Evolutionary conservation across 1,140 invertebrate genomes (phyloP).

Genomic region (Tribolium madens): DNA sequence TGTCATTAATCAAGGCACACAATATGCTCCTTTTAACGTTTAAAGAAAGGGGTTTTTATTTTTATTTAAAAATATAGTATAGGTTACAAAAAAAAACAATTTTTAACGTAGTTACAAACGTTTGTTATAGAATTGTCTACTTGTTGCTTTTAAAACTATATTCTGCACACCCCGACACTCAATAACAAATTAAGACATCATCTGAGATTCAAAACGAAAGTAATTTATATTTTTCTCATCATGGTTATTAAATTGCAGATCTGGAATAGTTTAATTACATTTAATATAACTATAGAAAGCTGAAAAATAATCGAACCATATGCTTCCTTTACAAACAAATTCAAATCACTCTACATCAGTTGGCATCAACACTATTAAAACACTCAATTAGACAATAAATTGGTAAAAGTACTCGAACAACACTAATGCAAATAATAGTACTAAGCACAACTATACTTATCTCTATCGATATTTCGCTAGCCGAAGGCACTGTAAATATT

Average conservation of each 20-base stretch:
- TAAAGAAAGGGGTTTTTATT: too few species aligned
- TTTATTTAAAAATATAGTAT: too few species aligned
- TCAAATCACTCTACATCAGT: background rate
- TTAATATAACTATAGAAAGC: slow-evolving; percentile 12
- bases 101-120: too few species aligned
- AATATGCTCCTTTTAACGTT: too few species aligned
- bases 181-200: too few species aligned
- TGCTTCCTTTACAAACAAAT: slow-evolving; percentile 22
- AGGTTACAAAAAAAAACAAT: too few species aligned
- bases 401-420: background rate
- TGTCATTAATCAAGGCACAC: too few species aligned
- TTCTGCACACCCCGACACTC: too few species aligned
- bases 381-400: background rate
- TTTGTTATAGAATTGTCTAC: too few species aligned
- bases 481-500: background rate
- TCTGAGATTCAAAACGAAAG: background rate
- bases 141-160: too few species aligned
- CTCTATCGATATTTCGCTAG: background rate
- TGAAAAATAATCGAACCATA: slow-evolving; percentile 26
- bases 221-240: background rate
- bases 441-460: background rate
- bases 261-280: slow-evolving; percentile 16
- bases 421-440: background rate
- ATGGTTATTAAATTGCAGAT: background rate
- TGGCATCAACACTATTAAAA: slow-evolving; percentile 1